Percentiles rank a stretch among this genome's conserved stretches.
Conservation (phyloP, 2,888 invertebrate genomes). For the Penaeus monodon region DNA sequence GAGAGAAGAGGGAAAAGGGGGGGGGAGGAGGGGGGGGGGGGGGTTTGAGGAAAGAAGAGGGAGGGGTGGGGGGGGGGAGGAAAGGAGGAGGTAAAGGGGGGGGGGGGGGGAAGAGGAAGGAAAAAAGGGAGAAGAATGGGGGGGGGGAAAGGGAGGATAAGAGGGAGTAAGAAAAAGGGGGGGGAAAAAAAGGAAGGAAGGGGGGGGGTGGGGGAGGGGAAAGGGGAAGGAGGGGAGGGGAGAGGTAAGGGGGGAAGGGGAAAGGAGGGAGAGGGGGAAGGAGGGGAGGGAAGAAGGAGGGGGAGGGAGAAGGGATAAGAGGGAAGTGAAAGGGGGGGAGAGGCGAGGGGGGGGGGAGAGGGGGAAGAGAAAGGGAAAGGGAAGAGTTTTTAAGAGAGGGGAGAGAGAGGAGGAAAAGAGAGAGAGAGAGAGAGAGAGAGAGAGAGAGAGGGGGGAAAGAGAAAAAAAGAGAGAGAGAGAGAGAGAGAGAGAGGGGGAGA, state of each 20-base stretch:
- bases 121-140: background rate
- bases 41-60: too few species aligned
- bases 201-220: background rate
- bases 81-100: too few species aligned
- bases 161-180: background rate
- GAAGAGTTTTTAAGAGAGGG: too few species aligned
- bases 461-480: too few species aligned
- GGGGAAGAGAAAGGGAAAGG: background rate
- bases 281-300: background rate
- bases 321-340: background rate
- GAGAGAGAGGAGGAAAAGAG: too few species aligned
- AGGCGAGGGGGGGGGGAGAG: background rate
- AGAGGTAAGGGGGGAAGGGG: background rate
- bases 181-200: background rate
- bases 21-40: too few species aligned
- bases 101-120: too few species aligned
- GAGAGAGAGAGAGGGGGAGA: too few species aligned
- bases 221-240: background rate
- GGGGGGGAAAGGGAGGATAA: background rate
- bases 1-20: too few species aligned
- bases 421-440: too few species aligned
- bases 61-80: too few species aligned
- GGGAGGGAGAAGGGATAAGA: background rate
- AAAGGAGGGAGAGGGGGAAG: background rate
- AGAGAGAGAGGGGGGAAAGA: too few species aligned